phyloP scores from a whole-genome alignment of 2,113 vertebrate species.

The Corythaixoides concolor region DNA sequence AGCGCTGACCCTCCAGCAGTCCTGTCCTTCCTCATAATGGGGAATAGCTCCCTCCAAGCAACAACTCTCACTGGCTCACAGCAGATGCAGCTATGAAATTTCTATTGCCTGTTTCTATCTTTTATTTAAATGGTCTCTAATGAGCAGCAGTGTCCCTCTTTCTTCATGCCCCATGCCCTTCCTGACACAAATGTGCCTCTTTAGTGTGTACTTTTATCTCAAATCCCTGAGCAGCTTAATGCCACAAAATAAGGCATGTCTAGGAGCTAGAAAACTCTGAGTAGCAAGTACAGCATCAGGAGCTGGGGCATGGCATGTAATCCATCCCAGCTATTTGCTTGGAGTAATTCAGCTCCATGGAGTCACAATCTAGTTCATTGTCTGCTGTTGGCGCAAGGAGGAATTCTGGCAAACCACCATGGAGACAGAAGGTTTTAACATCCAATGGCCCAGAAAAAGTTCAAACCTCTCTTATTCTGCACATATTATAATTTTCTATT shows the following conservation, averaged over 20 bases:
- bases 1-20: background rate
- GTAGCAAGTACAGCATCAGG: background rate
- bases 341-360: slow-evolving; percentile 17
- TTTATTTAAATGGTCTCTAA: background rate
- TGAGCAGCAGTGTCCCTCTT: background rate
- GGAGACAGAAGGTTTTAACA: background rate
- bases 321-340: slow-evolving; percentile 19
- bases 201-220: background rate
- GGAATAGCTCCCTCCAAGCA: background rate
- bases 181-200: background rate
- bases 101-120: background rate
- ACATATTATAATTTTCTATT: background rate
- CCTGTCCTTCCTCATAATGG: background rate
- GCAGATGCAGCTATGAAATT: background rate
- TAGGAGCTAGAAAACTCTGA: background rate
- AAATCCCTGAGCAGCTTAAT: background rate
- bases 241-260: background rate
- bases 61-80: background rate
- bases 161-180: background rate
- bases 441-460: background rate
- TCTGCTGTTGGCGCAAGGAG: background rate
- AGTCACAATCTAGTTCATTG: slow-evolving; percentile 18
- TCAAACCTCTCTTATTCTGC: background rate
- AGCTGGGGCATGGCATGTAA: background rate
- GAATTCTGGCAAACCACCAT: slow-evolving; percentile 10